Percentiles rank a stretch among this genome's conserved stretches.
Conservation (phyloP, 2,888 invertebrate species). For the Molanna angustata region DNA sequence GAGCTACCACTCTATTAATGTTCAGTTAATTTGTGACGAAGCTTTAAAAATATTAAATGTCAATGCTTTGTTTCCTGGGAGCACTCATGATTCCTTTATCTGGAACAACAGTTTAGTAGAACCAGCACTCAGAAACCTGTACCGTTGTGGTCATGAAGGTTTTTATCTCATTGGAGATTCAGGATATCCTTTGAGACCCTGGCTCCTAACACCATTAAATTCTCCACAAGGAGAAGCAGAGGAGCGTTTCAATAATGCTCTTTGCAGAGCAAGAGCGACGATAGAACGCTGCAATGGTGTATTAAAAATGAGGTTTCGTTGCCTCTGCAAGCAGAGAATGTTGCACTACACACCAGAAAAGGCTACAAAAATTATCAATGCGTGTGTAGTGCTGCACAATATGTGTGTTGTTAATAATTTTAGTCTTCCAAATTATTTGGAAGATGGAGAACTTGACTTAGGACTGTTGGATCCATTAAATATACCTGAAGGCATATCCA, state of each 20-base stretch:
- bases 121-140: neutral
- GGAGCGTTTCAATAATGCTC: neutral
- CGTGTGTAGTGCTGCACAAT: slow-evolving; percentile 2
- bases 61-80: slow-evolving; percentile 3
- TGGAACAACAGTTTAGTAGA: slow-evolving; percentile 2
- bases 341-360: slow-evolving; percentile 6
- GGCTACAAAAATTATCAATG: slow-evolving; percentile 4
- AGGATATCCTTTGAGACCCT: slow-evolving; percentile 4
- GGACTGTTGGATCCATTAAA: neutral
- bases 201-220: slow-evolving; percentile 2
- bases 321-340: neutral
- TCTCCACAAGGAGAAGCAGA: neutral
- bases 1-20: slow-evolving; percentile 1
- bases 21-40: slow-evolving; percentile 1
- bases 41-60: slow-evolving; percentile 1
- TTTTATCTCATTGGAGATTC: slow-evolving; percentile 4
- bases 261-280: neutral
- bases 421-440: slow-evolving; percentile 3
- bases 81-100: slow-evolving; percentile 2
- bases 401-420: slow-evolving; percentile 2
- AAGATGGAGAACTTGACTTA: slow-evolving; percentile 1
- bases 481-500: neutral
- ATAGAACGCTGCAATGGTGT: slow-evolving; percentile 1
- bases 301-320: slow-evolving; percentile 1
- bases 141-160: neutral